Base-by-base conservation (phyloP, 1,140 invertebrate genomes). In the Camponotus floridanus region DNA sequence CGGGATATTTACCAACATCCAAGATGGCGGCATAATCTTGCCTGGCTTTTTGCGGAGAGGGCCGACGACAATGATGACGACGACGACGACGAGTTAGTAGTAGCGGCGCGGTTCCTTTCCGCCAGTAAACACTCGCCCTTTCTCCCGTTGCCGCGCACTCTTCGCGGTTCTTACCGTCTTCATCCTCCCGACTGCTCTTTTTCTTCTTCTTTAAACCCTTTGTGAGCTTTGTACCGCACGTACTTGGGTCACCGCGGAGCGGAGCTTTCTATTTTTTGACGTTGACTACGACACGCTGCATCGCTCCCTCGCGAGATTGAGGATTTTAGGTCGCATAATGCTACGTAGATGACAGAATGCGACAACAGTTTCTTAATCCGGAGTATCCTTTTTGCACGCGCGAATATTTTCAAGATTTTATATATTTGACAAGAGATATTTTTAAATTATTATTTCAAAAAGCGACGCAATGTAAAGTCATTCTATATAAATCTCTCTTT, bases 1-100 rank as follows among this genome's bases (percentile, higher is more conserved):
- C 92, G 93, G 91, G 92, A 94, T 94, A 94, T 94, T 94, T 94
- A 94, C 94, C 92, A 94, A 94, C 94, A 94, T 94, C 92, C 94
- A 94, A 94, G 93, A 94, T 94, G 94, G 94, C 94, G 91, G 91
- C 90, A 93, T 94, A 94, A 94, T 94, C 94, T 93, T 91, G 86
- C 90, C 90, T 18, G 91, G 91, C 93, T 92, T 91, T 91, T 83
- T 73, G 81, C 73, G 67, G 62, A 85, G 64, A 91, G 92, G 91
- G 92, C 91, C 91, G 91, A 91, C 26, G 48, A 70, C 48, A 4
- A 13, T 13, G 45, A 45, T 13, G 45, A 76, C 36, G 59, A 33
- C 7, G 76, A 78, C 65, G 51, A 45, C 7, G 79, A 81, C 92
- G 92, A 93, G 91, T 94, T 91, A 92, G 67, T 64, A 81, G 74